Evolutionary conservation across 1,140 invertebrate species (phyloP).

Genomic region (Cotesia chilonis): DNA sequence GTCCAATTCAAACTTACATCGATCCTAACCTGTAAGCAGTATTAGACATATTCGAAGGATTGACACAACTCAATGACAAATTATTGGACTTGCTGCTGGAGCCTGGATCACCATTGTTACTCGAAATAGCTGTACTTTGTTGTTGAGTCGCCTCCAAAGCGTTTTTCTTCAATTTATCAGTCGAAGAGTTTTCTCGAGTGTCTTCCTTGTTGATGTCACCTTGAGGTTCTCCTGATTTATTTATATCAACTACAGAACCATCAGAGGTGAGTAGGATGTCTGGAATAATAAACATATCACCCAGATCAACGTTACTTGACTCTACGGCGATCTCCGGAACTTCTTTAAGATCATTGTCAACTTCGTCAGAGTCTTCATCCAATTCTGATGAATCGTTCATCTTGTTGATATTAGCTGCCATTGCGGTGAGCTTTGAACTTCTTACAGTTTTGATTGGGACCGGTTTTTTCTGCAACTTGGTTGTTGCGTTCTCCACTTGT

Average conservation of each 20-base stretch:
- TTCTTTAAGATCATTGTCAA: constrained; percentile 12
- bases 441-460: constrained; percentile 55
- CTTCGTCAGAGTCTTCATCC: constrained; percentile 34
- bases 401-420: constrained; percentile 61
- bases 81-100: constrained; percentile 42
- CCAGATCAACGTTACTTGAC: constrained; percentile 38
- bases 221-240: background rate
- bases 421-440: constrained; percentile 60
- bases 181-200: background rate
- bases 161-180: background rate
- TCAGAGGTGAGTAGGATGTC: constrained; percentile 31
- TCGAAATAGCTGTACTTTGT: background rate
- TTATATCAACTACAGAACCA: background rate
- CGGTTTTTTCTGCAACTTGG: constrained; percentile 12
- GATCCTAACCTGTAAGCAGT: constrained; percentile 59
- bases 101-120: background rate
- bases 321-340: background rate
- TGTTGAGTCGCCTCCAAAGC: background rate
- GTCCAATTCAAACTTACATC: constrained; percentile 57
- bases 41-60: constrained; percentile 45
- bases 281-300: constrained; percentile 53
- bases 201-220: background rate
- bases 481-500: constrained; percentile 12
- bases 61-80: constrained; percentile 58
- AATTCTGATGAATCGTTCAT: constrained; percentile 34